Conservation (phyloP, 2,888 invertebrate species). For the Tetropium fuscum region DNA sequence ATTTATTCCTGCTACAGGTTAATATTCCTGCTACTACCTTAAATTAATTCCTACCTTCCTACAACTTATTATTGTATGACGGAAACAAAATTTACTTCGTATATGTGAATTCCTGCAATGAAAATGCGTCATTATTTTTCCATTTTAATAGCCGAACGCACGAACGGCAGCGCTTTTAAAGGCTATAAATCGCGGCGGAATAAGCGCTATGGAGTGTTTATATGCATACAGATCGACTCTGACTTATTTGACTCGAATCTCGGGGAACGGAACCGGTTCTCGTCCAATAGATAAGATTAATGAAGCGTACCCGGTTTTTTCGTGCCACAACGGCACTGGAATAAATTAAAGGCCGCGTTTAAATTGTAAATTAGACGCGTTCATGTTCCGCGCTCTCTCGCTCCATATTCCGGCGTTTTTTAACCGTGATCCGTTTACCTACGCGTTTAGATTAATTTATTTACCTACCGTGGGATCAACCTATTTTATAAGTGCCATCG, state of each 20-base stretch:
- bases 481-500: too few relatives aligned
- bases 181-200: conserved; percentile 18
- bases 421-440: conserved; percentile 1
- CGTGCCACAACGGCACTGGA: conserved; percentile 18
- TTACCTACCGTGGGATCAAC: too few relatives aligned
- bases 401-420: background rate
- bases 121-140: conserved; percentile 10
- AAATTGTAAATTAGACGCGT: conserved; percentile 20
- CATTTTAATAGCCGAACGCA: conserved; percentile 8
- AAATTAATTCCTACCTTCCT: too few relatives aligned
- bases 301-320: conserved; percentile 26
- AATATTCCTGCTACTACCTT: too few relatives aligned
- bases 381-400: conserved; percentile 1
- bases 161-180: conserved; percentile 14
- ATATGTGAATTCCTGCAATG: too few relatives aligned
- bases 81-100: too few relatives aligned
- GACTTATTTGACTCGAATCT: conserved; percentile 18
- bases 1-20: too few relatives aligned
- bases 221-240: conserved; percentile 22
- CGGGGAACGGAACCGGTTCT: conserved; percentile 23
- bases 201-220: conserved; percentile 18
- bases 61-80: too few relatives aligned
- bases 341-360: conserved; percentile 22
- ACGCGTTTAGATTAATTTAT: background rate
- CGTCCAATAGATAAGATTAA: conserved; percentile 31